A percentile compares a stretch with the other conserved stretches of the same genome.
phyloP scores from a whole-genome alignment of 1,140 invertebrate species.

The Drosophila oshimai region DNA sequence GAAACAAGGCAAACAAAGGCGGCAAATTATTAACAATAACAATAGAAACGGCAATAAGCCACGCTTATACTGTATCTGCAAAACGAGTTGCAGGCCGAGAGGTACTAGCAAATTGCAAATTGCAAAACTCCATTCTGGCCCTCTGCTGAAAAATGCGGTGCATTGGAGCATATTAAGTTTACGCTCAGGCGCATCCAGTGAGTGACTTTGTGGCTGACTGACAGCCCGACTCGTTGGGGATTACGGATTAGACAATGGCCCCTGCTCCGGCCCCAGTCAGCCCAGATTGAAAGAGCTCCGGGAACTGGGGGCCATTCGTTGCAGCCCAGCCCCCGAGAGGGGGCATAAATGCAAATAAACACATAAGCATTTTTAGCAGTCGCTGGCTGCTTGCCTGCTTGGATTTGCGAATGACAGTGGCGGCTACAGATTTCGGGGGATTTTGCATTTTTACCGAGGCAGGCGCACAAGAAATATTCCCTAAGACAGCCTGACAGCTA shows the following conservation, averaged over 20 bases:
- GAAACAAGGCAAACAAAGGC: slow-evolving; percentile 51
- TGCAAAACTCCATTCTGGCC: slow-evolving; percentile 53
- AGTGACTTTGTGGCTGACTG: slow-evolving; percentile 58
- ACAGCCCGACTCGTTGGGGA: slow-evolving; percentile 15
- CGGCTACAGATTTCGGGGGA: slow-evolving; percentile 10
- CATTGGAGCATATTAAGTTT: slow-evolving; percentile 63
- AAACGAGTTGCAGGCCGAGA: slow-evolving; percentile 27
- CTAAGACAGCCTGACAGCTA: background rate
- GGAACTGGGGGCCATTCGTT: background rate
- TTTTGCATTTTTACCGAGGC: background rate
- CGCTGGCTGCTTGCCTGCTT: slow-evolving; percentile 2
- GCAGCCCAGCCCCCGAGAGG: slow-evolving; percentile 16
- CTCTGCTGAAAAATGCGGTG: slow-evolving; percentile 31
- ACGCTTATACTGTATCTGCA: slow-evolving; percentile 42
- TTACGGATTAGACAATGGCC: slow-evolving; percentile 57
- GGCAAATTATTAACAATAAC: slow-evolving; percentile 76
- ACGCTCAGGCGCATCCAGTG: slow-evolving; percentile 69
- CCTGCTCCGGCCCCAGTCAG: slow-evolving; percentile 39
- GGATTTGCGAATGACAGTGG: slow-evolving; percentile 45
- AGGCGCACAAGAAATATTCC: background rate
- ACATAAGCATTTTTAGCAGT: slow-evolving; percentile 40
- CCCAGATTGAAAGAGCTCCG: background rate
- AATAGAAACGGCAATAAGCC: slow-evolving; percentile 50
- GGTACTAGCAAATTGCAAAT: too few relatives aligned
- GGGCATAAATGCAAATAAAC: slow-evolving; percentile 68